A percentile compares a stretch with the other conserved stretches of the same genome.
phyloP scores from a whole-genome alignment of 2,888 invertebrate genomes.

The Dasysyrphus tricinctus region DNA sequence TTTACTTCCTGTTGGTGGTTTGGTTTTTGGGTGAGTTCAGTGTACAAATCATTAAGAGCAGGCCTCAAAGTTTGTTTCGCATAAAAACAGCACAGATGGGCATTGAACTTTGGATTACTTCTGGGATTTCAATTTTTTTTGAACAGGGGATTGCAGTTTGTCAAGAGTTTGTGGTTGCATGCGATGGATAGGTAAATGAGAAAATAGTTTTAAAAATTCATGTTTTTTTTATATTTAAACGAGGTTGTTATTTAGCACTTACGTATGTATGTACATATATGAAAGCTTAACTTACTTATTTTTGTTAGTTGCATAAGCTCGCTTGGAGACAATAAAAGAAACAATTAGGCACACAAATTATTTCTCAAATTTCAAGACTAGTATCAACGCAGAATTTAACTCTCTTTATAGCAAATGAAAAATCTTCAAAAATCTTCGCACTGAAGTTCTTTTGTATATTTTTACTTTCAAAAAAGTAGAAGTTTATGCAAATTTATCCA shows the following conservation, averaged over 20 bases:
- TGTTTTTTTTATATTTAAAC: not conserved
- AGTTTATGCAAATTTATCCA: too few species aligned
- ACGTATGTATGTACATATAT: not conserved
- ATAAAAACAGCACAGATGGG: constrained; percentile 49
- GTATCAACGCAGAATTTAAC: too few species aligned
- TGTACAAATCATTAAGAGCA: constrained; percentile 33
- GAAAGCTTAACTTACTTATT: too few species aligned
- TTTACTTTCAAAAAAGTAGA: too few species aligned
- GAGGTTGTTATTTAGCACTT: not conserved
- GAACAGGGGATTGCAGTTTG: not conserved
- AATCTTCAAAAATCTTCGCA: too few species aligned
- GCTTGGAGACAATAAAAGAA: too few species aligned
- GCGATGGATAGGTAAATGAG: not conserved
- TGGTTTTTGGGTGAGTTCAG: constrained; percentile 25
- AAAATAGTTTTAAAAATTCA: not conserved
- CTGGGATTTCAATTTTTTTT: constrained; percentile 27
- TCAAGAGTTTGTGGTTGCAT: constrained; percentile 2
- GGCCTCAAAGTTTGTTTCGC: constrained; percentile 22
- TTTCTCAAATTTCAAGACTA: too few species aligned
- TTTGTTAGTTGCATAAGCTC: not conserved
- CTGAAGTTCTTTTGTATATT: too few species aligned
- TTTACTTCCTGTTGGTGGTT: constrained; percentile 37
- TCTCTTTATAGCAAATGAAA: too few species aligned
- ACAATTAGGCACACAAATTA: too few species aligned
- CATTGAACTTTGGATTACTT: constrained; percentile 73